Base-by-base conservation (phyloP, 2,113 vertebrate species). In the Cricetomys ansorgei region DNA sequence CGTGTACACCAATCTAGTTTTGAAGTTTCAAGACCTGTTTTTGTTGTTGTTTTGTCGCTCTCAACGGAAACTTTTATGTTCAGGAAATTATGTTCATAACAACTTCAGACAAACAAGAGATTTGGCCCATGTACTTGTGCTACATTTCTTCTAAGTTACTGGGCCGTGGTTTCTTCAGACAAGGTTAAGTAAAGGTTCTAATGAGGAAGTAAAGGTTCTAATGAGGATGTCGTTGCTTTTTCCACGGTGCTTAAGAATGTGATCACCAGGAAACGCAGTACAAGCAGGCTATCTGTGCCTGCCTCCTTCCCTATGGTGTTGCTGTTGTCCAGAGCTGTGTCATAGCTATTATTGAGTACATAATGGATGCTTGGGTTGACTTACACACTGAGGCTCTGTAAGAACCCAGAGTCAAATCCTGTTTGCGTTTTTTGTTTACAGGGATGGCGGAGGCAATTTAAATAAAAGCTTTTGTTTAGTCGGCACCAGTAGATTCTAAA, bases 301-400 rank as follows among this genome's bases (percentile, higher is more conserved):
- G 70, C 45, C 80, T 93, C 57, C 40, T 88, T 93, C 57, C 40
- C 84, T 65, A 55, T 17, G 21, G 57, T 91, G 80, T 50, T 92
- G 80, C 95, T 94, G 86, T 94, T 95, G 92, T 65, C 91, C 83
- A 75, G 69, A 89, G 72, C 62, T 75, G 91, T 94, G 97, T 97
- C 97, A 97, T 92, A 65, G 86, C 95, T 96, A 97, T 97, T 97
- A 91, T 95, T 97, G 97, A 97, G 95, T 96, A 64, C 95, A 98
- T 96, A 97, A 97, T 97, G 96, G 94, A 87, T 70, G 86, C 83
- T 95, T 96, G 94, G 75, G 83, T 80, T 94, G 92, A 86, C 95
- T 95, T 93, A 93, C 96, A 93, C 96, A 95, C 92, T 96, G 96
- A 95, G 59, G 79, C 79, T 96, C 81, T 70, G 3, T 79, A 55